These are phyloP conservation scores for Salarias fasciatus DNA, from an alignment of 2,797 vertebrate genomes.

Conservation along the genomic window DNA sequence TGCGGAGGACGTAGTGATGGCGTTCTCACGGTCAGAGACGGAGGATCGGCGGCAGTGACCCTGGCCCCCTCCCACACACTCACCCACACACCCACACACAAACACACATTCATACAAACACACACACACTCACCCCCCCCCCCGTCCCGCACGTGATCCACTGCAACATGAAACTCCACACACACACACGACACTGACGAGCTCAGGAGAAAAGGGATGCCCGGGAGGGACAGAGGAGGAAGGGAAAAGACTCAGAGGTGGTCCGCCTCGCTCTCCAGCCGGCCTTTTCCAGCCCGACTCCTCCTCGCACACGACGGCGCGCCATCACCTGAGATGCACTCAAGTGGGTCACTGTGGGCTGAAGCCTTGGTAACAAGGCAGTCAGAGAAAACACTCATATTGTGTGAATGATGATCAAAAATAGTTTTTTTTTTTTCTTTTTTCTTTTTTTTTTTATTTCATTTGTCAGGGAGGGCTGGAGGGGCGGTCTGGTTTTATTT, in stretches of 20 bases:
- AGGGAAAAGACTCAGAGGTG: constrained; percentile 44
- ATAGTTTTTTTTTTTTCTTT: constrained; percentile 17
- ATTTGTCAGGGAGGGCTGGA: not conserved
- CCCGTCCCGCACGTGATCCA: constrained; percentile 50
- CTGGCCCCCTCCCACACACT: constrained; percentile 20
- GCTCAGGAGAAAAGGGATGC: constrained; percentile 66
- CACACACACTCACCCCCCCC: constrained; percentile 8
- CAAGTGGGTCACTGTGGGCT: constrained; percentile 55
- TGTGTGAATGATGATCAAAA: constrained; percentile 62
- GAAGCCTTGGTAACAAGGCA: constrained; percentile 58
- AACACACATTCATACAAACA: constrained; percentile 6
- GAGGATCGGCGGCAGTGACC: constrained; percentile 97
- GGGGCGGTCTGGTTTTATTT: constrained; percentile 27
- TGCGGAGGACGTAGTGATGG: constrained; percentile 99
- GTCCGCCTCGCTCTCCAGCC: constrained; percentile 50
- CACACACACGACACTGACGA: constrained; percentile 69
- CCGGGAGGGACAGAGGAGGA: constrained; percentile 44
- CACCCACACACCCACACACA: constrained; percentile 8
- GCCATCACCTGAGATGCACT: constrained; percentile 60
- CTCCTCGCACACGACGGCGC: constrained; percentile 67
- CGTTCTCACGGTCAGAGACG: constrained; percentile 97
- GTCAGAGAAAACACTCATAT: constrained; percentile 69
- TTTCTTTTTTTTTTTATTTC: constrained; percentile 6
- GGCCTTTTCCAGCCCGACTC: constrained; percentile 40
- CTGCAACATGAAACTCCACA: constrained; percentile 56